Evolutionary conservation across 2,113 vertebrate genomes (phyloP), one percentile per base, ranked within the genome.

Genomic region (Chitala chitala): DNA sequence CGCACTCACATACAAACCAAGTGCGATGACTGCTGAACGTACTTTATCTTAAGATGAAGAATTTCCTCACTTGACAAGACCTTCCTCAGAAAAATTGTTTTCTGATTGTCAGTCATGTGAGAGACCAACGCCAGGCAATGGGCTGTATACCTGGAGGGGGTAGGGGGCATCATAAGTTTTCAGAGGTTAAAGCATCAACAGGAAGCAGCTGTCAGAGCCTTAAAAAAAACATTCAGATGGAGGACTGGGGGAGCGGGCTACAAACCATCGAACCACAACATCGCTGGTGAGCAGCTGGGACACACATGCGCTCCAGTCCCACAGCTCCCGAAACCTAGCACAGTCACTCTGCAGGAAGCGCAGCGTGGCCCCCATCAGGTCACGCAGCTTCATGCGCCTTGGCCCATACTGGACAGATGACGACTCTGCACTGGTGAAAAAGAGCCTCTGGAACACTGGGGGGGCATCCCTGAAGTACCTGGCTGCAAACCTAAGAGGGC

Each of bases 251-350:
- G 24, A 51, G 51, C 15, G n/a, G 54, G 48, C 2, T 51, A 89
- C 91, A 0, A 76, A 99, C 97, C 97, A 94, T 80, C 96, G 92
- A 40, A 99, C 97, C 86, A 95, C 87, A 68, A 93, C 90, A 55
- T 99, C 96, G 0, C 96, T 96, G 79, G 95, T 97, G 79, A 95
- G 94, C 15, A 99, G 91, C 79, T 96, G 92, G 0, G 97, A 96
- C 40, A 99, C 84, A 70, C 97, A 99, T 20, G 95, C 94, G 46
- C 97, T 98, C 97, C 97, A 99, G 85, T 99, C 95, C 97, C 97
- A 99, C 0, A 96, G 84, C 1, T 94, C 92, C 42, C 89, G 83
- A 76, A 94, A 98, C 70, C 92, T 87, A 7, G 87, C 84, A 29
- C 88, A 93, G 20, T 96, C 94, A 33, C 92, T 93, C 29, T 94